Conservation (phyloP, 1,140 invertebrate species). For the Manduca sexta region DNA sequence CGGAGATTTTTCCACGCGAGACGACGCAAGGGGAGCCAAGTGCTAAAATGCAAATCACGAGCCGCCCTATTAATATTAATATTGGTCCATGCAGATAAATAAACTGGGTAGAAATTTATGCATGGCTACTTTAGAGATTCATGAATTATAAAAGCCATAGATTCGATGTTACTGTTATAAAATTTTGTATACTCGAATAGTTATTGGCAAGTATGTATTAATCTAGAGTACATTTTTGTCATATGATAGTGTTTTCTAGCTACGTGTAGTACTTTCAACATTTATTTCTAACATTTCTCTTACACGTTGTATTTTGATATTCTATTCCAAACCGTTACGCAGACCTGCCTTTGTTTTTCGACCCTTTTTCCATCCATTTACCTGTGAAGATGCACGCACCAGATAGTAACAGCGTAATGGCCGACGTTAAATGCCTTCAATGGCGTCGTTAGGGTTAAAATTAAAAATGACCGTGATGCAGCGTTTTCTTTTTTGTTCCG, state of each 20-base stretch:
- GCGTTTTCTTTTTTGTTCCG: slow-evolving; percentile 65
- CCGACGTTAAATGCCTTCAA: slow-evolving; percentile 48
- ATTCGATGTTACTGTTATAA: neutral
- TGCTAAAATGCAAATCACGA: slow-evolving; percentile 56
- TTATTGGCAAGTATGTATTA: neutral
- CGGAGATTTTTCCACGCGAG: slow-evolving; percentile 42
- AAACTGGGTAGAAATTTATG: slow-evolving; percentile 13
- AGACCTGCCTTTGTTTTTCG: slow-evolving; percentile 16
- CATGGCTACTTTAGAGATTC: slow-evolving; percentile 14
- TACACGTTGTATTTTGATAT: too few species aligned
- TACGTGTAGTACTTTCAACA: too few species aligned
- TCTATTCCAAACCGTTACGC: neutral
- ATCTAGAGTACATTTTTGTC: too few species aligned
- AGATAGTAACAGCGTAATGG: slow-evolving; percentile 60
- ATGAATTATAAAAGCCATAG: too few species aligned
- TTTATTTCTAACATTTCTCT: too few species aligned
- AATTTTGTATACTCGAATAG: neutral
- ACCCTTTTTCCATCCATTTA: slow-evolving; percentile 42
- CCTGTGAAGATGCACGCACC: slow-evolving; percentile 43
- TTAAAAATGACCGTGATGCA: slow-evolving; percentile 67
- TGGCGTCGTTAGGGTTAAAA: slow-evolving; percentile 63
- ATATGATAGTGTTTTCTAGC: too few species aligned
- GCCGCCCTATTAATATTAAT: slow-evolving; percentile 41
- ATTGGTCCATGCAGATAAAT: slow-evolving; percentile 16
- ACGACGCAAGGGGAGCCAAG: slow-evolving; percentile 37